Evolutionary conservation across 2,888 invertebrate genomes (phyloP), one percentile per base, ranked within the genome.

Genomic region (Agapostemon virescens): DNA sequence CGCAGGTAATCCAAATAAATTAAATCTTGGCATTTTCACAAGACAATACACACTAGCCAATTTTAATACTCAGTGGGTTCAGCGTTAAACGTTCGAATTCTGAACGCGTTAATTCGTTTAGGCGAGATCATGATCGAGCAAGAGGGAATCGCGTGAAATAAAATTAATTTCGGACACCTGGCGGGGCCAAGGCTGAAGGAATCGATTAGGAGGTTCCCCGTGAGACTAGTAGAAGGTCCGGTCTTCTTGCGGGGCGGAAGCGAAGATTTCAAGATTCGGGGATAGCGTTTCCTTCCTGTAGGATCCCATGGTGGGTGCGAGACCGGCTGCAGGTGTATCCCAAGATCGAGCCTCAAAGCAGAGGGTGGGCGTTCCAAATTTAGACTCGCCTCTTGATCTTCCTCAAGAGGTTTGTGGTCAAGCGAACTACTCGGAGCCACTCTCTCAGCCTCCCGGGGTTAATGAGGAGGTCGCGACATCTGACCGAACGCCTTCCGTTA

Each of bases 401-500:
- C 81, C 84, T 88, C 82, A 84, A 90, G 89, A 88, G 88, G 86
- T 87, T 89, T 89, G 92, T 88, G 92, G 91, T 91, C 89, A 90
- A 90, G 87, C 87, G 81, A 84, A 85, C 85, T 85, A 81, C 86
- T 85, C 80, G 72, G 72, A 72, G 74, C 63, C 49, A 26, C 15
- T 55, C 79, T 77, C 82, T 79, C 83, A 85, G 77, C 85, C 82
- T 84, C 81, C 68, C 80, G 81, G 87, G 90, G 90, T 90, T 90
- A 92, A 91, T 91, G 89, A 90, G 89, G 85, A 91, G 91, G 91
- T 91, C 90, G 84, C 84, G 89, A 89, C 90, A 90, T 90, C 86
- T 90, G 90, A 91, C 89, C 89, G 88, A 87, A 87, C 89, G 87
- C 88, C 88, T 89, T 90, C 88, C 89, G 89, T 89, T 90, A 90